These are phyloP conservation scores for Zonitis immaculata DNA, from an alignment of 2,888 invertebrate genomes.

Conservation along the genomic window DNA sequence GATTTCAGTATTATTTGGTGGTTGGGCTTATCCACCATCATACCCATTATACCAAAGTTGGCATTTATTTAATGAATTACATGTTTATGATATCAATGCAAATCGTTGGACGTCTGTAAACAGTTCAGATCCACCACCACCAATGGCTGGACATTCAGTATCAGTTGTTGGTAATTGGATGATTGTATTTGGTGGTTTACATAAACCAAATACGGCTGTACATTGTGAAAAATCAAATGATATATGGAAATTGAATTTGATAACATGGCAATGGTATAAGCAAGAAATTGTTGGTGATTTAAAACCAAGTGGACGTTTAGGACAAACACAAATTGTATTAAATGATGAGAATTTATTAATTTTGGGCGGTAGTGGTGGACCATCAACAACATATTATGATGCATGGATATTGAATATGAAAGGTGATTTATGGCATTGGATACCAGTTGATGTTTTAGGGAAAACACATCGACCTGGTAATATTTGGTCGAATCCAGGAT, in stretches of 20 bases:
- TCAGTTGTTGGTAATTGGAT: conserved; percentile 76
- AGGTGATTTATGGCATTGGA: conserved; percentile 67
- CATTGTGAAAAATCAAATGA: conserved; percentile 65
- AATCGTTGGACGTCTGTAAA: conserved; percentile 75
- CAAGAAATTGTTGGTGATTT: conserved; percentile 54
- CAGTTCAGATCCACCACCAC: conserved; percentile 61
- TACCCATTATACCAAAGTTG: conserved; percentile 81
- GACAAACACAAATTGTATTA: conserved; percentile 84
- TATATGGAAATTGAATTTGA: conserved; percentile 83
- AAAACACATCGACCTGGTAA: conserved; percentile 77
- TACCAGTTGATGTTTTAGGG: conserved; percentile 68
- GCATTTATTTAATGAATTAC: conserved; percentile 87
- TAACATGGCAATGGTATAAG: conserved; percentile 71
- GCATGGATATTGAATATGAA: conserved; percentile 84
- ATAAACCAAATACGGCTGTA: conserved; percentile 42
- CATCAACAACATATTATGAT: conserved; percentile 81
- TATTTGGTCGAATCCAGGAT: conserved; percentile 92
- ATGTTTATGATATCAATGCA: conserved; percentile 74
- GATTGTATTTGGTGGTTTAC: conserved; percentile 65
- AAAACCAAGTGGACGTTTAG: conserved; percentile 60
- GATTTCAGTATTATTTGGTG: conserved; percentile 73
- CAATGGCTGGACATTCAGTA: conserved; percentile 90
- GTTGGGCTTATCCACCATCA: conserved; percentile 89
- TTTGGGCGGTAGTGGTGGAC: conserved; percentile 83
- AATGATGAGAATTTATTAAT: conserved; percentile 75